Evolutionary conservation across 2,113 vertebrate species (phyloP).

Genomic region (Atractosteus spatula): DNA sequence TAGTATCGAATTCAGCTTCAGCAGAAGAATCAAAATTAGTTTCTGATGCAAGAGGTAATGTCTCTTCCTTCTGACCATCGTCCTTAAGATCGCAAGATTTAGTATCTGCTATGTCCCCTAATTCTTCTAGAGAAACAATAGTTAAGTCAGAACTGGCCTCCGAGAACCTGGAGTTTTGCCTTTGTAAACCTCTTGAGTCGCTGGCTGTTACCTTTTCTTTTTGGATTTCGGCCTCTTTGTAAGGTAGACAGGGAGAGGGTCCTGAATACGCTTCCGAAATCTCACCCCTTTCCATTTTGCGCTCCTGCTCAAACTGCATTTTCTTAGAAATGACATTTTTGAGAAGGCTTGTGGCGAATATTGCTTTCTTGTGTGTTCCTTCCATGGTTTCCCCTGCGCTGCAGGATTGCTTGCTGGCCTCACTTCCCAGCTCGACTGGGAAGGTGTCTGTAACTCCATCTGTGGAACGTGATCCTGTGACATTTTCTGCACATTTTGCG

Average conservation of each 20-base stretch:
- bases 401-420: conserved; percentile 44
- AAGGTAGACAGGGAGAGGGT: conserved; percentile 31
- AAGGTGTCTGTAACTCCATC: conserved; percentile 69
- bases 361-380: conserved; percentile 79
- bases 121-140: conserved; percentile 59
- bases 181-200: conserved; percentile 50
- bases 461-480: conserved; percentile 63
- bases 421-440: conserved; percentile 50
- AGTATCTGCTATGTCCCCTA: conserved; percentile 54
- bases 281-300: conserved; percentile 93
- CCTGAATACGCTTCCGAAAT: conserved; percentile 65
- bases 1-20: conserved; percentile 72
- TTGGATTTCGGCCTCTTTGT: conserved; percentile 47
- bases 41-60: conserved; percentile 33
- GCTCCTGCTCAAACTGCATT: conserved; percentile 93
- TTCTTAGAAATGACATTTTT: conserved; percentile 96
- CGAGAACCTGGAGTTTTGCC: conserved; percentile 73
- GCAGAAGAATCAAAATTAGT: conserved; percentile 45
- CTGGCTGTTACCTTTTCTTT: conserved; percentile 47
- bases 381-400: conserved; percentile 60
- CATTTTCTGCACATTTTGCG: conserved; percentile 55
- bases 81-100: conserved; percentile 68
- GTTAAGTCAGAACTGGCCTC: conserved; percentile 73
- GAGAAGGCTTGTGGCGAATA: conserved; percentile 85
- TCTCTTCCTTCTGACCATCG: conserved; percentile 49